Base-by-base conservation (phyloP, 1,140 invertebrate species). In the Tetragonula clypearis region DNA sequence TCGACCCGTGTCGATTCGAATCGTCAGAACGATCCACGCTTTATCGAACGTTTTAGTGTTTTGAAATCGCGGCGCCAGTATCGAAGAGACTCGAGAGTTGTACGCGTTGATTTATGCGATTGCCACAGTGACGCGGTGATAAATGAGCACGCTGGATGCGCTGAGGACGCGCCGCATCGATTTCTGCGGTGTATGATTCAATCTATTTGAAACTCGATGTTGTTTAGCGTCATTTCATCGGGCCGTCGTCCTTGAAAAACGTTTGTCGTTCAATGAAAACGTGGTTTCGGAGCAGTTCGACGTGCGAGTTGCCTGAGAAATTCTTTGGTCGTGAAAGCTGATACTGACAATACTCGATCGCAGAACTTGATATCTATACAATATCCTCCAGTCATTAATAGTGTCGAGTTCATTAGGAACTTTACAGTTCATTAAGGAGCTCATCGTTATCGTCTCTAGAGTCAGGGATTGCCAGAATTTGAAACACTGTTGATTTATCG, bases 21-120 rank as follows among this genome's bases (percentile, higher is more conserved):
- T 49, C 26, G 11, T 30, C 35, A 30, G 35, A n/a, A 35, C 14
- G 12, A 30, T 9, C 30, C 14, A 26, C 26, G 53, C 11, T 68
- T 49, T 49, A 49, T 49, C 35, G 49, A 55, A 12, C 74, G 65
- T 49, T 49, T 77, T 77, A 60, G n/a, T 55, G 12, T 78, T 78
- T 68, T 79, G 65, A 79, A 62, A 65, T 6, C 55, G 41, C 41
- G 65, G 21, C 26, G 35, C 9, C 71, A 21, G 12, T 41, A 19
- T 79, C 26, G 75, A 60, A 49, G 26, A 60, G 26, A 60, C 58
- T 35, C 76, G 49, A 35, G 41, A 23, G 56, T 41, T 49, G 35
- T 2, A 26, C 58, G 17, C 65, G 49, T 53, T 77, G 82, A 84
- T 84, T 84, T 84, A 84, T 84, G 69, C 49, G 56, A 23, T 55